phyloP scores from a whole-genome alignment of 2,113 vertebrate genomes.

The Pelobates fuscus region DNA sequence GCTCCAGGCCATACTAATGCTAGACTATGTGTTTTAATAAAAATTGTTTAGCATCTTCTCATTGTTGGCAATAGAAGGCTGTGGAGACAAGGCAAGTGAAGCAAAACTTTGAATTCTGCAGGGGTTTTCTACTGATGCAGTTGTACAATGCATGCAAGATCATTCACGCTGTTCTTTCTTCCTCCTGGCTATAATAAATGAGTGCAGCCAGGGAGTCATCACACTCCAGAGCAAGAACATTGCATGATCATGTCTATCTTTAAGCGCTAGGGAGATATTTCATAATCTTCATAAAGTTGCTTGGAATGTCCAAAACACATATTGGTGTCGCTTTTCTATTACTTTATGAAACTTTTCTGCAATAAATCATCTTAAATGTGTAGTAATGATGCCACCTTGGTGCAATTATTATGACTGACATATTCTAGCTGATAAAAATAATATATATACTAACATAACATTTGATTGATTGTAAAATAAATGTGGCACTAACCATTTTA shows the following conservation, averaged over 20 bases:
- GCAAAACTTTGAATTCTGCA: conserved; percentile 53
- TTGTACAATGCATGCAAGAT: conserved; percentile 53
- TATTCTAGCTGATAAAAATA: not conserved
- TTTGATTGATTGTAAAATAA: too few species aligned
- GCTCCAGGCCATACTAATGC: conserved; percentile 61
- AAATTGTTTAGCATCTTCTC: conserved; percentile 58
- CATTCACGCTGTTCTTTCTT: conserved; percentile 52
- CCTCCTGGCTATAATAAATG: conserved; percentile 54
- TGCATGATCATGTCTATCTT: conserved; percentile 48
- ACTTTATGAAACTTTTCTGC: conserved; percentile 11
- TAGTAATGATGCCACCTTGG: not conserved
- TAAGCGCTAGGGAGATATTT: conserved; percentile 51
- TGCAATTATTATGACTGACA: not conserved
- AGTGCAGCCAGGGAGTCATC: conserved; percentile 54
- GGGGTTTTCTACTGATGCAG: conserved; percentile 53
- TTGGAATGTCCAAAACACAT: conserved; percentile 27
- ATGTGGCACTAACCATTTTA: too few species aligned
- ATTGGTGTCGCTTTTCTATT: conserved; percentile 16
- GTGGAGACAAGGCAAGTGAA: conserved; percentile 53
- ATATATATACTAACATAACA: too few species aligned
- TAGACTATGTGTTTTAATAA: conserved; percentile 61
- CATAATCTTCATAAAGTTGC: conserved; percentile 42
- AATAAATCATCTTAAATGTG: conserved; percentile 14
- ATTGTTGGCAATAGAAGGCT: conserved; percentile 46
- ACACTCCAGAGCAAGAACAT: conserved; percentile 51